Evolutionary conservation across 2,113 vertebrate species (phyloP), one percentile per base, ranked within the genome.

Genomic region (Varanus komodoensis): DNA sequence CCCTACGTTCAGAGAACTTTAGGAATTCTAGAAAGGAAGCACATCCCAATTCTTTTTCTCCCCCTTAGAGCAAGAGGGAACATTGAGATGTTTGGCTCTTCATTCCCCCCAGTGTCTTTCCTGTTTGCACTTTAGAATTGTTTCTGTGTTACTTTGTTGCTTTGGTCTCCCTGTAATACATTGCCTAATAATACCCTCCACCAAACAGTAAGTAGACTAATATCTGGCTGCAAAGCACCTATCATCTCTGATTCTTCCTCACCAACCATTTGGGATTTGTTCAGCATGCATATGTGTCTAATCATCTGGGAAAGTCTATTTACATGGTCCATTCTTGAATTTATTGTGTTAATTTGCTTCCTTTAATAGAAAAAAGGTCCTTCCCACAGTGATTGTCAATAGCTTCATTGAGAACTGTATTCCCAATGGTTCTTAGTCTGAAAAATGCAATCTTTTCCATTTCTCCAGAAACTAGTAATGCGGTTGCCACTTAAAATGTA

Each of bases 381-480:
- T 91, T 38, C 86, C 23, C 1, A 25, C 91, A 87, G 11, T 82
- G 71, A 21, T 61, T 92, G 27, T 34, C 12, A 14, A 61, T 1
- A 48, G 52, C 71, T 82, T 89, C 27, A 17, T 85, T 29, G 82
- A 88, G 89, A 91, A 1, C 84, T 91, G 4, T 38, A 6, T 92
- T 90, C 84, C 44, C 8, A 92, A 29, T 52, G 87, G 27, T 88
- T 93, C 19, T 79, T 91, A 92, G 82, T 80, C 38, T 34, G 82
- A 75, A 82, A 89, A 89, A 87, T 89, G 67, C 3, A 32, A 75
- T 89, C 89, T 29, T 89, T 64, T 32, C 12, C 77, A 90, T 71
- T 89, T 88, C 89, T 52, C 21, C 21, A 69, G 61, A 84, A n/a
- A 21, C 0, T 82, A 48, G 44, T 64, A 89, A 75, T 93, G 84